A percentile compares a stretch with the other conserved stretches of the same genome.
These are phyloP conservation scores for Priocnemis perturbator DNA, from an alignment of 2,888 invertebrate species.

Conservation along the genomic window DNA sequence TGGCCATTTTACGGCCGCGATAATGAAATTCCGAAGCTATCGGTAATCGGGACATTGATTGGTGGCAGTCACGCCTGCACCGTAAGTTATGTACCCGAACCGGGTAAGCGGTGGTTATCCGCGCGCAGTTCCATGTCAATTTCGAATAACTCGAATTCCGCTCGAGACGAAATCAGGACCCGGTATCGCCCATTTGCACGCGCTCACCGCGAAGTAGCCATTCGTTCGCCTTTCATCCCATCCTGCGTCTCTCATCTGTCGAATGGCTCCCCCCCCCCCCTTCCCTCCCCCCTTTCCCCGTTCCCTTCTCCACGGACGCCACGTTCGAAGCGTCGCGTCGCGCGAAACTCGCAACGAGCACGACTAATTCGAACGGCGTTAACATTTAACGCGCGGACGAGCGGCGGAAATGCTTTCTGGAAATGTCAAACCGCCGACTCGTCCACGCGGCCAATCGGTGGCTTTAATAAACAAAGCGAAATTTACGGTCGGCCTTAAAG, in stretches of 20 bases:
- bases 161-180: conserved; percentile 38
- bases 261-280: not conserved
- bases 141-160: conserved; percentile 39
- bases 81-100: conserved; percentile 45
- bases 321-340: conserved; percentile 1
- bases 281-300: not conserved
- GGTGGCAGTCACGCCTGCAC: conserved; percentile 58
- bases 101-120: conserved; percentile 20
- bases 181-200: conserved; percentile 9
- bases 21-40: conserved; percentile 72
- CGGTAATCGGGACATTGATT: conserved; percentile 70
- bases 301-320: not conserved
- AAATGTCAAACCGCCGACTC: not conserved
- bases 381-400: too few species aligned
- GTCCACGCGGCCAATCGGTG: too few species aligned
- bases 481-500: too few species aligned
- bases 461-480: too few species aligned
- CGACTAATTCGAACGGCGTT: not conserved
- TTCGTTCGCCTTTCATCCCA: too few species aligned
- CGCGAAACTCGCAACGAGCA: not conserved
- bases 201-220: not conserved
- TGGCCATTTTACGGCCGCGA: conserved; percentile 65
- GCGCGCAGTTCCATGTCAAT: conserved; percentile 38
- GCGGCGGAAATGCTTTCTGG: too few species aligned
- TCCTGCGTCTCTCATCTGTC: too few species aligned